Conservation (phyloP, 2,888 invertebrate species). For the Iphiclides podalirius region DNA sequence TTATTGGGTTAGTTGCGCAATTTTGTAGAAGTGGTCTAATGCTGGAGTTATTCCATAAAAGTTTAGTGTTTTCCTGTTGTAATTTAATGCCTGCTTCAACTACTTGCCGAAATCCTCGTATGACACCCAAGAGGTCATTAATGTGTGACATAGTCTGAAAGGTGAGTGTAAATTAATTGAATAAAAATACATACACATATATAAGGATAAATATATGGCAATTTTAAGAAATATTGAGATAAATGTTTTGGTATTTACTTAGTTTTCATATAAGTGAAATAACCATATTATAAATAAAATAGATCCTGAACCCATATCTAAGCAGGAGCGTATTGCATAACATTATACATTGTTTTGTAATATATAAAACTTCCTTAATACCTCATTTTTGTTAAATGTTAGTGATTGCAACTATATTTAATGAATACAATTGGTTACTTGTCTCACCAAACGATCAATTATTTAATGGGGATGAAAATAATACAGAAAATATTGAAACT, state of each 20-base stretch:
- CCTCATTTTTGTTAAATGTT: too few species aligned
- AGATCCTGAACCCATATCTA: neutral
- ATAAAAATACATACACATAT: neutral
- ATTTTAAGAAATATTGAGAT: neutral
- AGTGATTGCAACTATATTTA: too few species aligned
- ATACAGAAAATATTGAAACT: too few species aligned
- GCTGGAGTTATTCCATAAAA: slow-evolving; percentile 86
- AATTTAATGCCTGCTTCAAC: slow-evolving; percentile 83
- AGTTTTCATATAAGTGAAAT: too few species aligned
- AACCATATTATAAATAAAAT: neutral
- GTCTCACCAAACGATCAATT: too few species aligned
- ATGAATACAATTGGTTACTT: too few species aligned
- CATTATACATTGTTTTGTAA: too few species aligned
- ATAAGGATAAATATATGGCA: neutral
- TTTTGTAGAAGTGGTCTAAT: slow-evolving; percentile 69
- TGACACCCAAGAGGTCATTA: slow-evolving; percentile 83
- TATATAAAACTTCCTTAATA: too few species aligned
- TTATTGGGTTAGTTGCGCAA: slow-evolving; percentile 55
- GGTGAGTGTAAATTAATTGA: slow-evolving; percentile 22
- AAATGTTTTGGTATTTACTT: too few species aligned
- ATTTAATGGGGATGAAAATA: too few species aligned
- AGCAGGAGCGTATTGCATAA: neutral
- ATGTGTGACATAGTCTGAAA: slow-evolving; percentile 78
- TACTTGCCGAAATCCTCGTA: slow-evolving; percentile 85
- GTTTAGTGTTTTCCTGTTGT: slow-evolving; percentile 81